Evolutionary conservation across 1,140 invertebrate species (phyloP).

Genomic region (Macrosteles quadrilineatus): DNA sequence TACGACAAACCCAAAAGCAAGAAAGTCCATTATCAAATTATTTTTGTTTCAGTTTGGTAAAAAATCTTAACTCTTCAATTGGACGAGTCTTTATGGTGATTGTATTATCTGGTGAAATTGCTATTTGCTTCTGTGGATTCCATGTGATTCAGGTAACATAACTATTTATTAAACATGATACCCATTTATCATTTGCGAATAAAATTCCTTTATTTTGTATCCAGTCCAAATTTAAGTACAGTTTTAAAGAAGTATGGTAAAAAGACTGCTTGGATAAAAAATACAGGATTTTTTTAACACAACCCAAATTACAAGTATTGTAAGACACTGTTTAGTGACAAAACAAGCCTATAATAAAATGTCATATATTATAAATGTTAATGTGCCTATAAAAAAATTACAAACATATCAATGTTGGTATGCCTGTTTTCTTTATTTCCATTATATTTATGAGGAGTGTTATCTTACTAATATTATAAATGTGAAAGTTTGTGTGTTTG

Average conservation of each 20-base stretch:
- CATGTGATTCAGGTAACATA: constrained; percentile 12
- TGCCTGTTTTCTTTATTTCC: no score
- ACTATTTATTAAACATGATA: not conserved
- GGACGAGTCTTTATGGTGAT: not conserved
- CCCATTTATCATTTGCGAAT: not conserved
- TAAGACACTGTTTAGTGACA: no score
- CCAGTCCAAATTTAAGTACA: not conserved
- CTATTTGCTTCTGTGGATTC: constrained; percentile 14
- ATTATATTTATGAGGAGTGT: no score
- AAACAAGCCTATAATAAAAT: not conserved
- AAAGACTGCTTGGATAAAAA: not conserved
- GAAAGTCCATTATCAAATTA: no score
- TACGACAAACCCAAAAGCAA: no score
- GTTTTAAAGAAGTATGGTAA: not conserved
- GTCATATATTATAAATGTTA: not conserved
- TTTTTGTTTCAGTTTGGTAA: not conserved
- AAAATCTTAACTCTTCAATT: not conserved
- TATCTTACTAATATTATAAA: no score
- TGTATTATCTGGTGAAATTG: constrained; percentile 1
- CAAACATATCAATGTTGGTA: no score
- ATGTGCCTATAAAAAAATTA: not conserved
- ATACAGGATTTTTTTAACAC: not conserved
- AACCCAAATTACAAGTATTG: no score
- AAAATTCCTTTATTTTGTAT: not conserved
- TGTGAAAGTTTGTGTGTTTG: no score